Evolutionary conservation across 1,140 invertebrate species (phyloP), one percentile per base, ranked within the genome.

Genomic region (Maniola jurtina): DNA sequence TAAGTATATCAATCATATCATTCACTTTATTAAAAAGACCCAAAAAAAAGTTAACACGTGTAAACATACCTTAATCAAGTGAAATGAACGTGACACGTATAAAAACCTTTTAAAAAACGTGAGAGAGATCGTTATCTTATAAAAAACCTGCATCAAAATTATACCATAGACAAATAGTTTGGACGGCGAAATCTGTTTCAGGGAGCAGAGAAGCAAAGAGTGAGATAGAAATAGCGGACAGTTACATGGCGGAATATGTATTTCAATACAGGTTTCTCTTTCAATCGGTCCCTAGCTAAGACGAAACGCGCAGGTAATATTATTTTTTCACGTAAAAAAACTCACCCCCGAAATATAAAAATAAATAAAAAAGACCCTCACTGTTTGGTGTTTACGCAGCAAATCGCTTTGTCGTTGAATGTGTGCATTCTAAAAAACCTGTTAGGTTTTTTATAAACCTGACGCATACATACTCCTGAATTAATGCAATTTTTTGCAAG

Each of bases 51-150:
- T 33, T 65, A 68, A 86, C 83, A 83, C 80, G 68, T 80, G 81
- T 86, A 81, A 85, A 87, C 79, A 86, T 76, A 75, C 76, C 77
- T 76, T 75, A 81, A 84, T 83, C 79, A 84, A 83, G 73, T 73
- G 73, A 75, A 75, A 79, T 80, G 77, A 81, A 83, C 76, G 61
- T 66, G 68, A 71, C 73, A 76, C 61, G 56, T 56, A n/a, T 69
- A 82, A 87, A 86, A 84, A 81, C 58, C 60, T 25, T 68, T 79
- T 77, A 79, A 88, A 89, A 89, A 87, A 88, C 80, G 85, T 83
- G 87, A 80, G 82, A 89, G 72, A 76, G 84, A 86, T 86, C 72
- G 52, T 59, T 83, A 80, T 85, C 81, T 66, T 54, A 13, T 76
- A 75, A 89, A 87, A 86, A 86, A 84, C 55, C 61, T 55, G 73